Evolutionary conservation across 1,140 invertebrate species (phyloP).

Genomic region (Pachypeltis micranthus): DNA sequence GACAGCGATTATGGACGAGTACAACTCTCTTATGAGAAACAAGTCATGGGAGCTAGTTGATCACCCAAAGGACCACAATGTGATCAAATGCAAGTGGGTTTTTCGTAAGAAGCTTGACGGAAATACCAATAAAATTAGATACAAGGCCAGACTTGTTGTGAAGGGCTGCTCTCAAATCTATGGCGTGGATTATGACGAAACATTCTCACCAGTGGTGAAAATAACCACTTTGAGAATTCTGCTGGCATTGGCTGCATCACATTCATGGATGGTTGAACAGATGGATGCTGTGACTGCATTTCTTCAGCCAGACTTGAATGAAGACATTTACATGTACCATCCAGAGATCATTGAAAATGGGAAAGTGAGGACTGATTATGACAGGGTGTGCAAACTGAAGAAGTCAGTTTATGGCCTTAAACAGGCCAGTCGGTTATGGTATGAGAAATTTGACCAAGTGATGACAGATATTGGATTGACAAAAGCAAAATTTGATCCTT

Average conservation of each 20-base stretch:
- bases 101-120: slow-evolving; percentile 31
- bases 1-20: slow-evolving; percentile 16
- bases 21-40: slow-evolving; percentile 20
- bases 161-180: slow-evolving; percentile 30
- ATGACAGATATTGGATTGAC: too few species aligned
- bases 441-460: too few species aligned
- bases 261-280: slow-evolving; percentile 30
- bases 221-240: slow-evolving; percentile 33
- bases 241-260: slow-evolving; percentile 31
- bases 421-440: too few species aligned
- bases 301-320: slow-evolving; percentile 34
- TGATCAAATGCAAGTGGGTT: slow-evolving; percentile 33
- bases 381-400: too few species aligned
- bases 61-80: slow-evolving; percentile 28
- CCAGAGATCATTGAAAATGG: too few species aligned
- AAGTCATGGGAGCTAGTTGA: slow-evolving; percentile 32
- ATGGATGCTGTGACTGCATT: slow-evolving; percentile 37
- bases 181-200: slow-evolving; percentile 35
- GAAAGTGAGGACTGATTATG: too few species aligned
- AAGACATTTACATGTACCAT: slow-evolving; percentile 25
- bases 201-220: slow-evolving; percentile 32
- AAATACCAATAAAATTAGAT: slow-evolving; percentile 27
- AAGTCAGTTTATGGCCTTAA: too few species aligned
- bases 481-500: too few species aligned
- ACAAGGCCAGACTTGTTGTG: slow-evolving; percentile 37